Percentiles rank a stretch among this genome's conserved stretches.
These are phyloP conservation scores for Drosophila lacertosa DNA, from an alignment of 1,140 invertebrate species.

Conservation along the genomic window DNA sequence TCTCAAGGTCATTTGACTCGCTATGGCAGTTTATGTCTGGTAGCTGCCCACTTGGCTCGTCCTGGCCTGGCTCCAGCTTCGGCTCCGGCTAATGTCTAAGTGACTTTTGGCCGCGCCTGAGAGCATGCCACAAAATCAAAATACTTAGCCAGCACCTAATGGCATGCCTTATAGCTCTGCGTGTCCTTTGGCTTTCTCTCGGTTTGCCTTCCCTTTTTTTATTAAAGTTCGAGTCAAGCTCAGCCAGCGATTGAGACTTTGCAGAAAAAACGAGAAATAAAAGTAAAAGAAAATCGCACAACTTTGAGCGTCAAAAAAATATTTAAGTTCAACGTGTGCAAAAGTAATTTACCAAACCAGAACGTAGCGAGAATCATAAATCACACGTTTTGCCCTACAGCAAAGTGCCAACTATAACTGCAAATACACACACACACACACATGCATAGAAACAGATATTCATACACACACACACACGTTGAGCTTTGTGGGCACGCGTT, in stretches of 20 bases:
- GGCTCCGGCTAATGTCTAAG: conserved; percentile 34
- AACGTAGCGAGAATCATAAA: conserved; percentile 67
- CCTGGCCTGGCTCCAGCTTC: neutral
- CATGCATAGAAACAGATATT: neutral
- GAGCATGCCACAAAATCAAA: conserved; percentile 41
- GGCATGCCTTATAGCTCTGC: conserved; percentile 34
- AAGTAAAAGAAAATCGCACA: conserved; percentile 24
- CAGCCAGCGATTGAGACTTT: conserved; percentile 49
- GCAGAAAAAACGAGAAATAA: conserved; percentile 5
- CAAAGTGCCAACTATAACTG: conserved; percentile 64
- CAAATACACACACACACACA: conserved; percentile 53
- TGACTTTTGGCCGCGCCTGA: conserved; percentile 34
- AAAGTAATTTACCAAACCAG: conserved; percentile 74
- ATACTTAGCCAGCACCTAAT: conserved; percentile 41
- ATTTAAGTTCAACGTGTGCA: conserved; percentile 54
- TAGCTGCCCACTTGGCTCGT: conserved; percentile 12
- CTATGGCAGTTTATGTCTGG: conserved; percentile 31
- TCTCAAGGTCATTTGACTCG: conserved; percentile 41
- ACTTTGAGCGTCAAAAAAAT: conserved; percentile 43
- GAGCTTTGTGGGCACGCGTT: conserved; percentile 31
- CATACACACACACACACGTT: neutral
- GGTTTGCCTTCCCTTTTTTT: conserved; percentile 1
- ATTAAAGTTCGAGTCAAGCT: conserved; percentile 57
- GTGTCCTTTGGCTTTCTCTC: neutral
- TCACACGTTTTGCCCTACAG: conserved; percentile 62